Percentiles rank a stretch among this genome's conserved stretches.
Conservation (phyloP, 2,113 vertebrate species). For the Atherinomorus stipes region DNA sequence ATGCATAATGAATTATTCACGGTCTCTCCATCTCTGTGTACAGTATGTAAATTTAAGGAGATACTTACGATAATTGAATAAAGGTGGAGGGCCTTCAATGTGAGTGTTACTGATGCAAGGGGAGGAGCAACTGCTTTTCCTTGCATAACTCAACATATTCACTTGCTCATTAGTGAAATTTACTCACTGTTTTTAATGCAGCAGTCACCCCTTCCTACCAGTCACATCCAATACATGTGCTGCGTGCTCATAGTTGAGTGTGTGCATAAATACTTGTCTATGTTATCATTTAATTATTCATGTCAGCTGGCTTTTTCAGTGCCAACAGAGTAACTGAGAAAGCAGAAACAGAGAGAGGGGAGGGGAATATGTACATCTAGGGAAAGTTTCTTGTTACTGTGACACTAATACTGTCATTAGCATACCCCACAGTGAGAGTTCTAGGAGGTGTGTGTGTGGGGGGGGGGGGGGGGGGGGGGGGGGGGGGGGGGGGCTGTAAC, state of each 20-base stretch:
- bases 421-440: constrained; percentile 2
- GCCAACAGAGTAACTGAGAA: too few relatives aligned
- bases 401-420: constrained; percentile 23
- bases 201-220: not conserved
- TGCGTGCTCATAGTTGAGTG: constrained; percentile 20
- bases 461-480: too few relatives aligned
- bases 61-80: constrained; percentile 73
- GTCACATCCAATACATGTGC: not conserved
- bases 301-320: not conserved
- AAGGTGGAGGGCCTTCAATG: constrained; percentile 64
- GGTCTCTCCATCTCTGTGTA: constrained; percentile 37
- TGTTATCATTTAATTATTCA: constrained; percentile 18
- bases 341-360: not conserved
- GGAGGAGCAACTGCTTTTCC: constrained; percentile 61
- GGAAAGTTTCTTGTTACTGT: constrained; percentile 36
- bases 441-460: not conserved
- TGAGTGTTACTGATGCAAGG: constrained; percentile 68
- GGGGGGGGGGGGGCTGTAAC: not conserved
- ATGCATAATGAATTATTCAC: constrained; percentile 80
- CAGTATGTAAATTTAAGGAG: constrained; percentile 65
- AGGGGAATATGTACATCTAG: constrained; percentile 5
- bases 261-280: constrained; percentile 12
- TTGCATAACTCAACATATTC: constrained; percentile 48
- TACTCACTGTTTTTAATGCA: constrained; percentile 20
- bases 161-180: constrained; percentile 57